Conservation (phyloP, 2,797 vertebrate genomes). For the Thripadectes ignobilis region DNA sequence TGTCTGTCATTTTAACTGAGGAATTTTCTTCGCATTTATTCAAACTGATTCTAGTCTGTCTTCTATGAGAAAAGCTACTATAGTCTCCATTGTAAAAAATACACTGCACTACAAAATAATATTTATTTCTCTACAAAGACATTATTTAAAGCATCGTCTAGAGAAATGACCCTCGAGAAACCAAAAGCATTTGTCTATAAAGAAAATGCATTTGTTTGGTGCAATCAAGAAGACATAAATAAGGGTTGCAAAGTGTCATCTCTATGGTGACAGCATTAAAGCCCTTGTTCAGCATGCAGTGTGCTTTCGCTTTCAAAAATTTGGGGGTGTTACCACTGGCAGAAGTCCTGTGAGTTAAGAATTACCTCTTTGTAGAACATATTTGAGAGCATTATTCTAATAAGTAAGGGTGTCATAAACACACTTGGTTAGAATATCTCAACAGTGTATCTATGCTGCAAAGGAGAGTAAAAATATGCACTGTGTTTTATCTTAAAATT, state of each 20-base stretch:
- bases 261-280: constrained; percentile 2
- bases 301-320: neutral
- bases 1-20: neutral
- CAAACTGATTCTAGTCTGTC: neutral
- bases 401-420: neutral
- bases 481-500: neutral
- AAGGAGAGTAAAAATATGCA: neutral
- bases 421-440: neutral
- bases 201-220: neutral
- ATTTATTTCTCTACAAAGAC: neutral
- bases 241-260: neutral
- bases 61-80: neutral
- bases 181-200: neutral
- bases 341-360: neutral
- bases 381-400: neutral
- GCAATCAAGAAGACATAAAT: constrained; percentile 10
- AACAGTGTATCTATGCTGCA: neutral
- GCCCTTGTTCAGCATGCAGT: neutral
- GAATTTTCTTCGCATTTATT: neutral
- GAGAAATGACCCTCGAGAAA: neutral
- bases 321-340: neutral
- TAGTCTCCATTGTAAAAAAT: neutral
- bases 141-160: constrained; percentile 8
- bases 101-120: neutral
- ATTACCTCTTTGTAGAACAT: neutral